Base-by-base conservation (phyloP, 2,888 invertebrate genomes). In the Lasioglossum marginatum region DNA sequence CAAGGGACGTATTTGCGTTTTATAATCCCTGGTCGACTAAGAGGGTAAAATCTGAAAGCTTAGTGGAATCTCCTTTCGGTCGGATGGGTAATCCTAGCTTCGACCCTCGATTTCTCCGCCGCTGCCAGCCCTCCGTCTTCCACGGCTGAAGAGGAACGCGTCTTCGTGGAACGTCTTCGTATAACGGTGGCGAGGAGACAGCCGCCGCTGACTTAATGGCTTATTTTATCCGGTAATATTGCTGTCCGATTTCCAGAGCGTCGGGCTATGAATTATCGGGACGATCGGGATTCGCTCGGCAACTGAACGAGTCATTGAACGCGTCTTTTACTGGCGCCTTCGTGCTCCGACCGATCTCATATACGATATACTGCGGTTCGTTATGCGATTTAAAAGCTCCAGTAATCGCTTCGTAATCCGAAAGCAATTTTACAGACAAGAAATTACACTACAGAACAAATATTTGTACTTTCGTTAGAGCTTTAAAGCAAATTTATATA, bases 1-100 rank as follows among this genome's bases (percentile, higher is more conserved):
- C 95, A 95, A 94, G 94, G 93, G 92, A 93, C 94, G 94, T 94
- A 95, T 95, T 95, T 95, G 94, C 94, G 94, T 95, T 95, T 95
- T 94, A 95, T 94, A 95, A 95, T 94, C 93, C 94, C 92, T 90
- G 93, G 94, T 93, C 92, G 92, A 90, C 93, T 93, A 92, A 93
- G 94, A 94, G 94, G 94, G 94, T 94, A 92, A 93, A 94, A 94
- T 94, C 94, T 93, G 93, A 94, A 94, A 94, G 94, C 94, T 94
- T 94, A 94, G 94, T 94, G 92, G 92, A 94, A 93, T 94, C 92
- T 93, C 92, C 93, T 93, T 91, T 93, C 92, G 93, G 93, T 93
- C 86, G 92, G 92, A 86, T 92, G 92, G 92, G 91, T 93, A 92
- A 93, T 92, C 92, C 91, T 89, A 85, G 85, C 91, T 90, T 89